phyloP scores from a whole-genome alignment of 2,113 vertebrate species.

The crab-eating macaque (Macaca fascicularis) region T2T-MFA8v1.1 NC_088389.1:49707001-49707500 shows the following conservation, averaged over 20 bases:
- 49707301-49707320: not conserved
- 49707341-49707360: not conserved
- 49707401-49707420: not conserved
- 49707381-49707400: not conserved
- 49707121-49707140: not conserved
- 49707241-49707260: not conserved
- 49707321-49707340: not conserved
- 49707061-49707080: not conserved
- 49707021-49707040: rapidly evolving
- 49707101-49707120: not conserved
- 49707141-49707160: not conserved
- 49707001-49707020: not conserved
- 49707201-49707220: not conserved
- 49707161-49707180: not conserved
- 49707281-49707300: not conserved
- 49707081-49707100: not conserved
- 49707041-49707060: not conserved
- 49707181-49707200: not conserved
- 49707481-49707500: not conserved
- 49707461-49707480: not conserved
- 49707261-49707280: not conserved
- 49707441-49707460: not conserved
- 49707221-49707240: slow-evolving; percentile 34
- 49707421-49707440: not conserved
- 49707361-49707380: not conserved